Percentiles rank a stretch among this genome's conserved stretches.
These are phyloP conservation scores for Cyprinella venusta DNA, from an alignment of 2,797 vertebrate species.

Conservation along the genomic window DNA sequence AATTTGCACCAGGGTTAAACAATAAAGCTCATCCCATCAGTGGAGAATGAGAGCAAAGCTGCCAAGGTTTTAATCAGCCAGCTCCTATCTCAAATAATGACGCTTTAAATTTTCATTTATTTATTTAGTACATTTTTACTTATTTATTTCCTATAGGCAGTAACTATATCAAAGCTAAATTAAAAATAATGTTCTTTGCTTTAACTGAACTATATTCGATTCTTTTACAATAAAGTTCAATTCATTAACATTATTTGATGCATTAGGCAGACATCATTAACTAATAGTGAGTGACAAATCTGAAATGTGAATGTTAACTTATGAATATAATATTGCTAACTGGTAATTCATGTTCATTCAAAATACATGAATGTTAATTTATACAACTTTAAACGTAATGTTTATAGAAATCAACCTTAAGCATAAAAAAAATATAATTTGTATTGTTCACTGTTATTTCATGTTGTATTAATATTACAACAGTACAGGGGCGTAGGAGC, in stretches of 20 bases:
- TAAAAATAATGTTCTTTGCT: neutral
- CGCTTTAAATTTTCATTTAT: neutral
- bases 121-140: neutral
- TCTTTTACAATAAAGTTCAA: neutral
- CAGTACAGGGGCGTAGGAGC: too few species aligned
- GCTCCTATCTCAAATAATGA: neutral
- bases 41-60: constrained; percentile 52
- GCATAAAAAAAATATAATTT: too few species aligned
- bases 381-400: neutral
- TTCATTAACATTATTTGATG: neutral
- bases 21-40: constrained; percentile 54
- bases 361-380: neutral
- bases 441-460: too few species aligned
- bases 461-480: too few species aligned
- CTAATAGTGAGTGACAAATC: neutral
- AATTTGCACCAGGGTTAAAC: constrained; percentile 59
- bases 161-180: neutral
- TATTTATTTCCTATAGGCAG: neutral
- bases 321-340: neutral
- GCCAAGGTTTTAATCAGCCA: constrained; percentile 45
- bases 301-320: neutral
- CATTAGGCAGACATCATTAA: neutral
- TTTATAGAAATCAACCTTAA: too few species aligned
- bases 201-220: neutral
- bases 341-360: neutral